These are phyloP conservation scores for Meloidogyne chitwoodi DNA, from an alignment of 1,140 invertebrate genomes.

Conservation along the genomic window DNA sequence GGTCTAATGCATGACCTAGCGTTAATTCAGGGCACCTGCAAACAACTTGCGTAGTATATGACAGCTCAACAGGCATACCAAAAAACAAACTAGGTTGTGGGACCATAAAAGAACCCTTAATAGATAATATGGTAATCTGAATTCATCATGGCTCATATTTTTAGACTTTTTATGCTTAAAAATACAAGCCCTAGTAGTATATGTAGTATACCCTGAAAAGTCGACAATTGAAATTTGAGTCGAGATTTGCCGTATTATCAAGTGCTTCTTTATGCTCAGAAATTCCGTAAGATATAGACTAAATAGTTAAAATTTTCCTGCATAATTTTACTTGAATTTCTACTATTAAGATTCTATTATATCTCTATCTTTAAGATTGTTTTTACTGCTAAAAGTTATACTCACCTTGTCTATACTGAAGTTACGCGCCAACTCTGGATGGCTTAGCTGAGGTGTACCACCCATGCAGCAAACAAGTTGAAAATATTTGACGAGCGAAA, in stretches of 20 bases:
- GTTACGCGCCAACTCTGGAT: conserved; percentile 9
- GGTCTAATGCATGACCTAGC: conserved; percentile 36
- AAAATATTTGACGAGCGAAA: neutral
- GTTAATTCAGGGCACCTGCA: conserved; percentile 47
- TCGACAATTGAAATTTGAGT: neutral
- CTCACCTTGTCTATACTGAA: neutral
- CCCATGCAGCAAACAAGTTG: conserved; percentile 15
- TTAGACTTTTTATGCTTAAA: neutral
- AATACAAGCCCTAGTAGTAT: too few relatives aligned
- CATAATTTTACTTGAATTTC: too few relatives aligned
- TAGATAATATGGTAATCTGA: too few relatives aligned
- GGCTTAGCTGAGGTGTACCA: conserved; percentile 6
- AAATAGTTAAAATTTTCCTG: neutral
- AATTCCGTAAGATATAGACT: neutral
- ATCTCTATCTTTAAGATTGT: too few relatives aligned
- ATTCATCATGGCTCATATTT: too few relatives aligned
- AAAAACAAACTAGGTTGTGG: conserved; percentile 21
- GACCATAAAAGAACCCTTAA: conserved; percentile 27
- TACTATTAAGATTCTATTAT: too few relatives aligned
- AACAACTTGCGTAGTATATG: conserved; percentile 27
- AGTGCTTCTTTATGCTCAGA: neutral
- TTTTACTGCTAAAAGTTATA: neutral
- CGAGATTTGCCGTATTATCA: neutral
- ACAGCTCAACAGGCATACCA: conserved; percentile 22
- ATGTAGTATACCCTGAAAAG: neutral